phyloP scores from a whole-genome alignment of 2,113 vertebrate species.

The Calyptomena viridis region DNA sequence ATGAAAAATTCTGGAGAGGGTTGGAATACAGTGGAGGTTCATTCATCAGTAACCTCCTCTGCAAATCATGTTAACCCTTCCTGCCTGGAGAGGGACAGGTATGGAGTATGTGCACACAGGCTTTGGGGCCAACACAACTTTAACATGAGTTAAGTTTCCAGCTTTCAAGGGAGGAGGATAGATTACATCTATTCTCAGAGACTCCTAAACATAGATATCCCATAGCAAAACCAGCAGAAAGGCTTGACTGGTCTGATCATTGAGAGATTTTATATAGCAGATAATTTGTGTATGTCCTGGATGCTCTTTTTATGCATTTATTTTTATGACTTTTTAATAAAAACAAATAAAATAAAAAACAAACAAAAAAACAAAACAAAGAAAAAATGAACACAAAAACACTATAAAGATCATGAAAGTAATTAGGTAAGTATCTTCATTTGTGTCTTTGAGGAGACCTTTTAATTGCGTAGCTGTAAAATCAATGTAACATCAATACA shows the following conservation, averaged over 20 bases:
- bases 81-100: not conserved
- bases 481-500: not conserved
- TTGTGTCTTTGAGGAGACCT: not conserved
- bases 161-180: not conserved
- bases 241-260: not conserved
- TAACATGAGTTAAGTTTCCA: not conserved
- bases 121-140: not conserved
- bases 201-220: not conserved
- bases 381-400: too few species aligned
- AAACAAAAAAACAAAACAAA: too few species aligned
- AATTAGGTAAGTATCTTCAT: not conserved
- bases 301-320: not conserved
- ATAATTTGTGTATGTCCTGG: not conserved
- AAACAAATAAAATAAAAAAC: not conserved
- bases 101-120: not conserved
- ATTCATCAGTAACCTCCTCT: not conserved
- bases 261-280: not conserved
- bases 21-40: not conserved
- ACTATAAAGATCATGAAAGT: not conserved
- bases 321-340: not conserved
- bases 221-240: not conserved
- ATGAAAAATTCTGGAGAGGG: not conserved
- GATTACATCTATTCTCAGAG: not conserved
- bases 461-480: not conserved
- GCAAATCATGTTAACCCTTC: not conserved